A percentile compares a stretch with the other conserved stretches of the same genome.
Evolutionary conservation across 2,113 vertebrate species (phyloP).

Genomic region (Bambusicola thoracicus): DNA sequence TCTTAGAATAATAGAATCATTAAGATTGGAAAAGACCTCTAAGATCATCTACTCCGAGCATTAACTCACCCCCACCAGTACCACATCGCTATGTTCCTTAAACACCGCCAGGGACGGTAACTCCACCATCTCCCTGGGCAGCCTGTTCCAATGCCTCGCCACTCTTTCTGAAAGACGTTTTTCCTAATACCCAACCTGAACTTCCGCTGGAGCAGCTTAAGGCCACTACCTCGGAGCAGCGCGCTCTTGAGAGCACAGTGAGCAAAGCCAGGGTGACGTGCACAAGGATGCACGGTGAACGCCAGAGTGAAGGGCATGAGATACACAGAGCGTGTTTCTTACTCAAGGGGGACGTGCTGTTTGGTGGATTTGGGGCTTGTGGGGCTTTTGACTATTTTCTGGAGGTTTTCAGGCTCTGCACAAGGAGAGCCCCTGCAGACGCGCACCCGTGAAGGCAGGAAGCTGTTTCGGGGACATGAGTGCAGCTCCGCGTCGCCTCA

Average conservation of each 20-base stretch:
- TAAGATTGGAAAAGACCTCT: too few relatives aligned
- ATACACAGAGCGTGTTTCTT: neutral
- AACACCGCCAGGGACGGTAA: too few relatives aligned
- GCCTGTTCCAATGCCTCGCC: too few relatives aligned
- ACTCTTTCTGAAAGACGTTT: too few relatives aligned
- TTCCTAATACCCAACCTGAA: too few relatives aligned
- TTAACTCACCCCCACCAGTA: too few relatives aligned
- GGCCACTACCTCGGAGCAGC: too few relatives aligned
- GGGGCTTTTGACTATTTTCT: neutral
- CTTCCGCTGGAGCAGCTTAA: too few relatives aligned
- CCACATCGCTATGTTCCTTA: too few relatives aligned
- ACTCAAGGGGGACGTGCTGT: neutral
- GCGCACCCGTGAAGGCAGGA: fast-evolving
- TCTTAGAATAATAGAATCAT: neutral
- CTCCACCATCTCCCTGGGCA: too few relatives aligned
- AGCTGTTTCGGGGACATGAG: neutral
- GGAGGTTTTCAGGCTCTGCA: neutral
- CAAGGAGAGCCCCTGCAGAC: fast-evolving
- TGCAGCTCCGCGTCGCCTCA: slow-evolving; percentile 36
- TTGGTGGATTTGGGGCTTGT: fast-evolving
- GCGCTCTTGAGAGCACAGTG: neutral
- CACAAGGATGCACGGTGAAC: neutral
- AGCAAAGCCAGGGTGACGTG: neutral
- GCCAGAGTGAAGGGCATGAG: neutral
- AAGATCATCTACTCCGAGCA: too few relatives aligned